Evolutionary conservation across 2,888 invertebrate genomes (phyloP), one percentile per base, ranked within the genome.

Genomic region (Drosophila paracracens): DNA sequence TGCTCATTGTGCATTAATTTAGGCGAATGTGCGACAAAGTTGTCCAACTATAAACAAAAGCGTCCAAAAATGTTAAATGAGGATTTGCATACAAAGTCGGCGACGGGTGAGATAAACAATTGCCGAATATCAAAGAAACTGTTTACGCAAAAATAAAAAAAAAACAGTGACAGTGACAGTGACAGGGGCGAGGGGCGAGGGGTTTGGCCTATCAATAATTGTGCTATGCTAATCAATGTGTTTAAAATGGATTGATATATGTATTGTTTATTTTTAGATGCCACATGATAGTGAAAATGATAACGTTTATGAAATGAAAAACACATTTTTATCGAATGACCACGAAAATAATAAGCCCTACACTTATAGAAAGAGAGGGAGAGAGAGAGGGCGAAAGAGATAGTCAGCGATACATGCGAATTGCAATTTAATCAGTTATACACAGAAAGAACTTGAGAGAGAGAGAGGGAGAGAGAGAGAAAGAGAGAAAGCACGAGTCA

Each of bases 51-150:
- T 60, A 73, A 67, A 76, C 65, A 81, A 64, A 72, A 63, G n/a
- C 43, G 43, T 35, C 21, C 27, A 38, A 71, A 54, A 54, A 54
- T 70, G 18, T 4, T 36, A 70, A 46, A 38, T 51, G 57, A 72
- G 87, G 83, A 84, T 83, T 84, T 88, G 81, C 88, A 74, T 83
- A 70, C 81, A 89, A 87, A 81, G 79, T 74, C 81, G 7, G 51
- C 52, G 64, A 52, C 57, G 56, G 29, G 27, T 70, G 84, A 79
- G 84, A 79, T 81, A 89, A 86, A 78, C 83, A 88, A 73, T 54
- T 71, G 70, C 54, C 46, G 21, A 40, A 57, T 52, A 60, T 57
- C 31, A n/a, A 43, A 43, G 18, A 31, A 10, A 59, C 1, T 56
- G 63, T 50, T 63, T 46, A 54, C 46, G 6, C 46, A 27, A 16